phyloP scores from a whole-genome alignment of 2,888 invertebrate species.

The Pomacea canaliculata region DNA sequence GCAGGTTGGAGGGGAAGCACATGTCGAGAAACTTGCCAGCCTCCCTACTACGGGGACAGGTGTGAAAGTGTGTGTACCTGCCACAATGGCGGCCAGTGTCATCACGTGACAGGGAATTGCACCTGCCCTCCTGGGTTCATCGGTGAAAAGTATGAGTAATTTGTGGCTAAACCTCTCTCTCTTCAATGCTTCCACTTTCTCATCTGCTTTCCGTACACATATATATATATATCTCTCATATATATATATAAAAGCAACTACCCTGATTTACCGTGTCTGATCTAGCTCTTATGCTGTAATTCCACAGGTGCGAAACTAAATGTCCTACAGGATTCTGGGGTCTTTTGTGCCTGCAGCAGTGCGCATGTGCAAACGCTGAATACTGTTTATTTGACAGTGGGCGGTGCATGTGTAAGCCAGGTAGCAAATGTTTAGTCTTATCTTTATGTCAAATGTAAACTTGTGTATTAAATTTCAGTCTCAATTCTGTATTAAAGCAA shows the following conservation, averaged over 20 bases:
- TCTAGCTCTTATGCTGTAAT: neutral
- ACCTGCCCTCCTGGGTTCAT: conserved; percentile 12
- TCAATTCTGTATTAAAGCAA: no score
- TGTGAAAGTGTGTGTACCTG: conserved; percentile 21
- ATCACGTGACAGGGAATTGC: conserved; percentile 23
- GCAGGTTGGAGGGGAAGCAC: conserved; percentile 27
- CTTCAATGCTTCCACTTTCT: no score
- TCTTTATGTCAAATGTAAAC: no score
- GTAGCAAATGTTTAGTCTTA: neutral
- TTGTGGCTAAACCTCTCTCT: no score
- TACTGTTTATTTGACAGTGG: conserved; percentile 13
- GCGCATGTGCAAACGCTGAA: conserved; percentile 21
- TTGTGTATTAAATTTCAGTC: no score
- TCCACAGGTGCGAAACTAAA: conserved; percentile 8
- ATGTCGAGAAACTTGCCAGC: conserved; percentile 23
- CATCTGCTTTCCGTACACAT: no score
- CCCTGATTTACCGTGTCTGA: no score
- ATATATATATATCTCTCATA: no score
- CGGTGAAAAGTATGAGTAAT: conserved; percentile 1
- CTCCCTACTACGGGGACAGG: conserved; percentile 17
- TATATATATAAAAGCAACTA: no score
- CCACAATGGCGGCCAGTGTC: conserved; percentile 18
- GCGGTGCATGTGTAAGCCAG: conserved; percentile 19
- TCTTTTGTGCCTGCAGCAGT: conserved; percentile 16
- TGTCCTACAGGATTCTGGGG: conserved; percentile 12